Conservation (phyloP, 1,140 invertebrate species). For the Leptinotarsa texana region DNA sequence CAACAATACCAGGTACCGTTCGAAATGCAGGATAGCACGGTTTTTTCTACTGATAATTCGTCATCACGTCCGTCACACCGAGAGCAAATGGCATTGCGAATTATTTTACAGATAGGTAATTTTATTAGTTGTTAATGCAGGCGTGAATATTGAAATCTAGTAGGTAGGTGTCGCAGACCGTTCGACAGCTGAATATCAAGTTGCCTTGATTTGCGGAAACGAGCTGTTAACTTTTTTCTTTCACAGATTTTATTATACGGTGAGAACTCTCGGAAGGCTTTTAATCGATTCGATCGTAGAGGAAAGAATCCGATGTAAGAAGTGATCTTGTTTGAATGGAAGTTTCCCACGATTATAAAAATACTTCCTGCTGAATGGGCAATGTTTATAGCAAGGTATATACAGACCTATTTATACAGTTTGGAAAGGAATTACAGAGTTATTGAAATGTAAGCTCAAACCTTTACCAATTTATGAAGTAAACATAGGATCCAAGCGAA, state of each 20-base stretch:
- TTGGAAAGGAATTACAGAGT: no score
- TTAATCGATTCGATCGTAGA: not conserved
- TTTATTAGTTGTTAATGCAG: conserved; percentile 9
- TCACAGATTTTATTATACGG: not conserved
- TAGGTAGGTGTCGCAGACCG: not conserved
- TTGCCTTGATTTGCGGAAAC: not conserved
- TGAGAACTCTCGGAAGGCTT: not conserved
- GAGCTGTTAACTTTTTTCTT: conserved; percentile 1
- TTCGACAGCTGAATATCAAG: not conserved
- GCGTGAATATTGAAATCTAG: not conserved
- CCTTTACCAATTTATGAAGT: no score
- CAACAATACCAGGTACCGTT: conserved; percentile 25
- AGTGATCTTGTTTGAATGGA: conserved; percentile 2
- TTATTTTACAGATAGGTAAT: conserved; percentile 3
- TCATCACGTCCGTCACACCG: conserved; percentile 14
- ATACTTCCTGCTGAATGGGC: no score
- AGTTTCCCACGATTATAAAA: not conserved
- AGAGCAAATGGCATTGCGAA: conserved; percentile 8
- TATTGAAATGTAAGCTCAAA: no score
- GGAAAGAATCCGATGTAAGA: not conserved
- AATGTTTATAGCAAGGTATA: no score
- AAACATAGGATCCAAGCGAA: no score
- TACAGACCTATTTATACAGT: no score
- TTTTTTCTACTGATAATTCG: conserved; percentile 22
- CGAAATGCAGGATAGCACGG: conserved; percentile 10